Evolutionary conservation across 2,888 invertebrate species (phyloP).

Genomic region (Aplocera efformata): DNA sequence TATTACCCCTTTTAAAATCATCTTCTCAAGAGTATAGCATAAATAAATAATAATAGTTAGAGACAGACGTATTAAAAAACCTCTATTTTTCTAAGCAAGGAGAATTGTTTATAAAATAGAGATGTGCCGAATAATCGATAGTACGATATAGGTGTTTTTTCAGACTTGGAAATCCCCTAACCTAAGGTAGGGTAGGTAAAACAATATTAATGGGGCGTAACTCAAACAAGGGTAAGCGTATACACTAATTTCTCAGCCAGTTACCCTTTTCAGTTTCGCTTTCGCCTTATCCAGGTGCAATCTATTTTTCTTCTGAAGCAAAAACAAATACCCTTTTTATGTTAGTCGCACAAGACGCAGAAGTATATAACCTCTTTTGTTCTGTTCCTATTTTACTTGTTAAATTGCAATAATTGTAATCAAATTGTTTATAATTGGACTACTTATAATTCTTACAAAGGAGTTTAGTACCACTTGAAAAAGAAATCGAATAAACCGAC

Average conservation of each 20-base stretch:
- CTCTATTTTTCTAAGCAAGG: too few species aligned
- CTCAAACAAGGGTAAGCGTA: constrained; percentile 70
- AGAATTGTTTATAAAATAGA: background rate
- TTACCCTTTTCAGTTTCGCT: constrained; percentile 78
- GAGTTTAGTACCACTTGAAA: too few species aligned
- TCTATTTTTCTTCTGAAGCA: constrained; percentile 81
- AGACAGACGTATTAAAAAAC: too few species aligned
- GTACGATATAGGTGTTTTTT: background rate
- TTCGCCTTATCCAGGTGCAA: constrained; percentile 78
- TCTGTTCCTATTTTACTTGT: too few species aligned
- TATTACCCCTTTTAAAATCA: too few species aligned
- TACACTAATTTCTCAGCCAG: constrained; percentile 64
- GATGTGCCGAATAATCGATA: constrained; percentile 15
- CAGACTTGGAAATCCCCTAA: constrained; percentile 39
- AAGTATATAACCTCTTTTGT: background rate
- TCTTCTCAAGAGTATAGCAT: too few species aligned
- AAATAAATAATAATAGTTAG: too few species aligned
- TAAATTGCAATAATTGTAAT: too few species aligned
- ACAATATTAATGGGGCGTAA: constrained; percentile 55
- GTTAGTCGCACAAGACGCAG: constrained; percentile 32
- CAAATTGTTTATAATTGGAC: too few species aligned
- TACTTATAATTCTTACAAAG: too few species aligned
- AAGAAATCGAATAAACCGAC: too few species aligned
- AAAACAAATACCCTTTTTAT: constrained; percentile 63
- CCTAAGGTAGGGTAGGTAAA: constrained; percentile 32